Evolutionary conservation across 2,888 invertebrate genomes (phyloP).

Genomic region (Drosophila recens): DNA sequence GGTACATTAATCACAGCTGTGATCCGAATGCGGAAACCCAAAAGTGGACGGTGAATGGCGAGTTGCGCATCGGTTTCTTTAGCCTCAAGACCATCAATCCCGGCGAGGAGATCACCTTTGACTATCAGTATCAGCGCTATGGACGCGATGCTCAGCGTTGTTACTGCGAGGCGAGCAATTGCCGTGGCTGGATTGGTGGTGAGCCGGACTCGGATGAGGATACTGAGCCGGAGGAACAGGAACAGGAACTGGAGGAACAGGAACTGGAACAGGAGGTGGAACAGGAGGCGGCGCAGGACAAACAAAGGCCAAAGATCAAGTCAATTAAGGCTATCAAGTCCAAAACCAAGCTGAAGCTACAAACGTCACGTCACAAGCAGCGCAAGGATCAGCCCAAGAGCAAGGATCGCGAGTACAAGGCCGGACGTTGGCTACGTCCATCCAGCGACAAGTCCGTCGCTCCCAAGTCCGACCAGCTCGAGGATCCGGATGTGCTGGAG

Average conservation of each 20-base stretch:
- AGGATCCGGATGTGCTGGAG: conserved; percentile 91
- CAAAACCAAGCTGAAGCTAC: conserved; percentile 3
- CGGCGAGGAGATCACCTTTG: conserved; percentile 99
- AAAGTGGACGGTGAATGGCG: conserved; percentile 98
- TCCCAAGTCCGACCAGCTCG: conserved; percentile 79
- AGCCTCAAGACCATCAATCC: conserved; percentile 92
- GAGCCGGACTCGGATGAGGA: conserved; percentile 90
- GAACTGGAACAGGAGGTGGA: neutral
- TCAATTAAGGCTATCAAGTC: conserved; percentile 14
- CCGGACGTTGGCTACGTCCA: conserved; percentile 65
- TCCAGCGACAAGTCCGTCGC: neutral
- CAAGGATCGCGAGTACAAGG: conserved; percentile 76
- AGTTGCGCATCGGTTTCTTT: conserved; percentile 98
- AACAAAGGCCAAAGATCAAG: conserved; percentile 11
- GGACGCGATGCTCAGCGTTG: conserved; percentile 98
- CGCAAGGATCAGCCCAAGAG: conserved; percentile 57
- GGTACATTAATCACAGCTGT: conserved; percentile 99
- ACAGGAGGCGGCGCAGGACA: neutral
- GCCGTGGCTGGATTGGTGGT: conserved; percentile 98
- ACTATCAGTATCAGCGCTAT: conserved; percentile 98
- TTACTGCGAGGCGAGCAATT: conserved; percentile 94
- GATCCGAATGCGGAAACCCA: conserved; percentile 99
- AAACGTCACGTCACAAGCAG: conserved; percentile 21
- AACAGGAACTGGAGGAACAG: conserved; percentile 24
- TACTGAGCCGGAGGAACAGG: conserved; percentile 66